Percentiles rank a stretch among this genome's conserved stretches.
phyloP scores from a whole-genome alignment of 2,113 vertebrate species.

The Oenanthe oenanthe region DNA sequence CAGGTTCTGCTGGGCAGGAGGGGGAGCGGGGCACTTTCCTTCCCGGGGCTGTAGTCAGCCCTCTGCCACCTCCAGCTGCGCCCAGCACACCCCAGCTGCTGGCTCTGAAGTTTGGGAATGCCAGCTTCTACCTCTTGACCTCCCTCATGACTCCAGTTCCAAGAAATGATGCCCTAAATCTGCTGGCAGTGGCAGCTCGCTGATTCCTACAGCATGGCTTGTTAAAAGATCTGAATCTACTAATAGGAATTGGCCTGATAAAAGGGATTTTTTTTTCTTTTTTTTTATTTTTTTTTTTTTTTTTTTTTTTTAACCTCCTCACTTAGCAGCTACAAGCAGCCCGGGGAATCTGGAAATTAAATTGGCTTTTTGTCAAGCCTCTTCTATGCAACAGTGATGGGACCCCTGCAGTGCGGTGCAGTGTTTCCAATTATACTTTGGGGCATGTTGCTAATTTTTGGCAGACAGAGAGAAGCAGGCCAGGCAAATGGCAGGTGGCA shows the following conservation, averaged over 20 bases:
- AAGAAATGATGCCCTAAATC: slow-evolving; percentile 29
- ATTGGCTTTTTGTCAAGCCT: slow-evolving; percentile 59
- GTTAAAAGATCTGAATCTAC: slow-evolving; percentile 37
- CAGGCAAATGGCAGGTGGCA: slow-evolving; percentile 67
- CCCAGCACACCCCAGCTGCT: not conserved
- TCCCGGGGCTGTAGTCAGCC: not conserved
- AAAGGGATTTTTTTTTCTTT: not conserved
- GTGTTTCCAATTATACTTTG: slow-evolving; percentile 69
- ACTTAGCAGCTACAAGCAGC: slow-evolving; percentile 26
- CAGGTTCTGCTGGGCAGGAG: not conserved
- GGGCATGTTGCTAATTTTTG: slow-evolving; percentile 63
- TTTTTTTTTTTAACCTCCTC: slow-evolving; percentile 8
- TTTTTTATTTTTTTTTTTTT: not conserved
- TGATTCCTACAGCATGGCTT: not conserved
- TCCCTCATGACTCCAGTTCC: not conserved
- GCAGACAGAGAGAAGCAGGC: slow-evolving; percentile 36
- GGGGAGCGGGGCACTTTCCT: not conserved
- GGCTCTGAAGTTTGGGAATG: not conserved
- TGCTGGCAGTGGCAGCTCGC: not conserved
- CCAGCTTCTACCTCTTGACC: not conserved
- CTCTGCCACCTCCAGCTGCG: not conserved
- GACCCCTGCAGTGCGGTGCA: slow-evolving; percentile 47
- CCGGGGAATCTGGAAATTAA: slow-evolving; percentile 54
- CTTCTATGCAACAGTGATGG: slow-evolving; percentile 34
- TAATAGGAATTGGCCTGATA: slow-evolving; percentile 60